Percentiles rank a stretch among this genome's conserved stretches.
These are phyloP conservation scores for Xenotilapia longispinis DNA, from an alignment of 2,113 vertebrate genomes.

Conservation along the genomic window DNA sequence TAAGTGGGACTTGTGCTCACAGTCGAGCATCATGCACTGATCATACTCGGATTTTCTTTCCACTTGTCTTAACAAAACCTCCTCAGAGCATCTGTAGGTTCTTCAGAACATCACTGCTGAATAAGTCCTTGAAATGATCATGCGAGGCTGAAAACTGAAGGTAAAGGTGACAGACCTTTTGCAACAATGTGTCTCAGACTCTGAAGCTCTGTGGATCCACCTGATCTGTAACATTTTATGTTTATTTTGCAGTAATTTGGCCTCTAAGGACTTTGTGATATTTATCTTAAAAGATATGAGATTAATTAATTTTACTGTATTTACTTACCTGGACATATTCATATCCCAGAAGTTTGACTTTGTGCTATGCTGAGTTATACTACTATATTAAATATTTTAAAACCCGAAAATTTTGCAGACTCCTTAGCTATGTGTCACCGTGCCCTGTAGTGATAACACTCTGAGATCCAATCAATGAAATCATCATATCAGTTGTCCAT, in stretches of 20 bases:
- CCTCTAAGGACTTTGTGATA: background rate
- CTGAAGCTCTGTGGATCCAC: background rate
- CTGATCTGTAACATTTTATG: background rate
- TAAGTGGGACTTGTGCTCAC: background rate
- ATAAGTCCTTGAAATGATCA: background rate
- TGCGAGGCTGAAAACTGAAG: background rate
- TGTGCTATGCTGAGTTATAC: background rate
- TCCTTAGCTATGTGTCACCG: background rate
- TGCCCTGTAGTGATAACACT: background rate
- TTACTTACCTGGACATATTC: background rate
- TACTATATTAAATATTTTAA: background rate
- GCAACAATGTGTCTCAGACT: background rate
- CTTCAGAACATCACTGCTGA: background rate
- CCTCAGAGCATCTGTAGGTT: background rate
- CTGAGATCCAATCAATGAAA: background rate
- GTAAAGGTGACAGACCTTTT: background rate
- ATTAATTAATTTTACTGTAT: background rate
- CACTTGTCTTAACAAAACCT: background rate
- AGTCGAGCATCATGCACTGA: background rate
- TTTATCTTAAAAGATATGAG: background rate
- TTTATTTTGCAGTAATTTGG: background rate
- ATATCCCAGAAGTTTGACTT: background rate
- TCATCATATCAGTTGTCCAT: background rate
- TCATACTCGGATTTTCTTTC: background rate
- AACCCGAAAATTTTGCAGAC: background rate